Evolutionary conservation across 1,140 invertebrate genomes (phyloP), one percentile per base, ranked within the genome.

Genomic region (Metopolophium dirhodum): DNA sequence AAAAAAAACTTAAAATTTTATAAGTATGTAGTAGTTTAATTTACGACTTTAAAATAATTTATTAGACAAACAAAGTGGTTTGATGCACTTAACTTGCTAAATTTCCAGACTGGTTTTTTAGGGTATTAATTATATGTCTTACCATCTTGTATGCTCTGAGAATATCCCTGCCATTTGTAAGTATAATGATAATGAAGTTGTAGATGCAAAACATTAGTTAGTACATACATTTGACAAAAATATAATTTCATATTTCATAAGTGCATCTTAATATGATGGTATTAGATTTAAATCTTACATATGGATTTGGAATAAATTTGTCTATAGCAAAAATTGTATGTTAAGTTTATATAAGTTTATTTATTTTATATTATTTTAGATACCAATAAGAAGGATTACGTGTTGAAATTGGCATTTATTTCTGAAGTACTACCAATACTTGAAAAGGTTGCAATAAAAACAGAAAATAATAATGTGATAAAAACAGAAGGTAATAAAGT

Each of bases 201-300:
- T 85, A 45, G 9, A 85, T 85, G 23, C 41, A 41, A 85, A 85
- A 45, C 37, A 85, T 41, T 85, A 23, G 82, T 45, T 85, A 22
- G 82, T 85, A 85, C 37, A 85, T 86, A 30, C 4, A n/a, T 86
- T 86, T n/a, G 85, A 86, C 45, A 45, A 30, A 23, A 47, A 23
- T 86, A 83, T 83, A 7, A 22, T 83, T 83, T 83, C 83, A 18
- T 86, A 47, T 7, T 47, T 86, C 7, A 86, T 22, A 41, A 85
- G 7, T 11, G 22, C 35, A 85, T 85, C 23, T 41, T 85, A 30
- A 86, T 86, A 86, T 47, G 11, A 45, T 47, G 6, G 20, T 54
- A 22, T 54, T n/a, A 47, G 41, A 23, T 47, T 86, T 86, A 86
- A 86, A 86, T 47, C 2, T 86, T 86, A 86, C 83, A 86, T 86